Base-by-base conservation (phyloP, 2,888 invertebrate species). In the Watsonalla binaria region DNA sequence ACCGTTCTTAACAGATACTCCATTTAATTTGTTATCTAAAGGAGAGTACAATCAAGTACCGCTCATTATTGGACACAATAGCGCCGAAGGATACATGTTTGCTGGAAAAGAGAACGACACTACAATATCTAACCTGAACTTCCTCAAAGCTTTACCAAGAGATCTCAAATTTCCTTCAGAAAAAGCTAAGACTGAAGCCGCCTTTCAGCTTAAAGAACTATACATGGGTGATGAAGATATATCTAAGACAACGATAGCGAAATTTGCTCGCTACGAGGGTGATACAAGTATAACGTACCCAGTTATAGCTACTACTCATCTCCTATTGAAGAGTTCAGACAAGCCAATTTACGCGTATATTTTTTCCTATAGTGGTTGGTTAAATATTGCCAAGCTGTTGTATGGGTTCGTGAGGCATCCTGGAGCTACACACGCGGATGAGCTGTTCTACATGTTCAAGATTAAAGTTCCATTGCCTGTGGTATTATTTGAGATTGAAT, bases 401-500 rank as follows among this genome's bases (percentile, higher is more conserved):
- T 82, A 59, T 52, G 82, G 84, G 0, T 84, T 78, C 53, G 54
- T 63, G 9, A 62, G 59, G 0, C 64, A 73, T n/a, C 80, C 82
- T 0, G 90, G 90, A 0, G 88, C 90, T 0, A 82, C 86, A 0
- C 90, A 90, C 51, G 90, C 86, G 0, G 90, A 90, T 58, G 90
- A 90, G n/a, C 54, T 90, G 2, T 90, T 90, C 58, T 90, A 89
- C 55, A 71, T 90, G 59, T 90, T 90, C 55, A 90, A 80, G 54
- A 49, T 79, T 5, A 73, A 66, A 63, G 47, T 70, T 0, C 68
- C 74, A 0, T 51, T 80, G 4, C 61, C 77, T 1, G 64, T 72
- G 14, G 66, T 71, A 6, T 68, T 74, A 42, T 51, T 76, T 2
- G 88, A 88, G 57, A 66, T 50, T 9, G 63, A 69, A 0, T 75